Evolutionary conservation across 2,113 vertebrate species (phyloP), one percentile per base, ranked within the genome.

Genomic region (Benitochromis conjunctus): DNA sequence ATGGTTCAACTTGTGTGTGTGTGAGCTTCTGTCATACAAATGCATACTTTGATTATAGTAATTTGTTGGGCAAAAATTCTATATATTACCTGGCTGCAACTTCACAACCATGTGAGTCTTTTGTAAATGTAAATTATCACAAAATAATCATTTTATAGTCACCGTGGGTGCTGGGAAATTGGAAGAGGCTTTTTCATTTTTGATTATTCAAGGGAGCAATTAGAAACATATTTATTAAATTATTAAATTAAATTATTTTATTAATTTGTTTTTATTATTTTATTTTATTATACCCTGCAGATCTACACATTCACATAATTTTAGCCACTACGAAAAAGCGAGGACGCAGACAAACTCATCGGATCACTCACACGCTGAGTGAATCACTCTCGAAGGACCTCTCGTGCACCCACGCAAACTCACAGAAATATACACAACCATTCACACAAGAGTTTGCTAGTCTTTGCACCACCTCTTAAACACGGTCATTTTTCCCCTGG

Each of bases 381-480:
- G 29, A 71, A 74, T 81, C 46, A 77, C 34, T 43, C 43, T 78
- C 79, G n/a, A 62, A 88, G 26, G 36, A 29, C 62, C 46, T 69
- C 43, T 79, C 56, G n/a, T n/a, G 29, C 56, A 71, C 55, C 53
- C 31, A 54, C 1, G 48, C 56, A 82, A 41, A 71, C 48, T 79
- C 41, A 74, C 43, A 51, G 18, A 51, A 14, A 60, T 19, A 76
- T 34, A 34, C 46, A 34, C 46, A 71, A 6, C 29, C 46, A 88
- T 16, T 43, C 82, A 90, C 51, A 79, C 56, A 88, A 64, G 81
- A 38, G 53, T 82, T 92, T 90, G 62, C 54, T 71, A 34, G 66
- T 85, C 87, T 88, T 91, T 87, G 86, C 88, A 86, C 81, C 90
- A 92, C 90, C 94, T 94, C 92, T 93, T 95, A 92, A 94, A 94